Evolutionary conservation across 2,797 vertebrate species (phyloP), one percentile per base, ranked within the genome.

Genomic region (Danio jaintianensis): DNA sequence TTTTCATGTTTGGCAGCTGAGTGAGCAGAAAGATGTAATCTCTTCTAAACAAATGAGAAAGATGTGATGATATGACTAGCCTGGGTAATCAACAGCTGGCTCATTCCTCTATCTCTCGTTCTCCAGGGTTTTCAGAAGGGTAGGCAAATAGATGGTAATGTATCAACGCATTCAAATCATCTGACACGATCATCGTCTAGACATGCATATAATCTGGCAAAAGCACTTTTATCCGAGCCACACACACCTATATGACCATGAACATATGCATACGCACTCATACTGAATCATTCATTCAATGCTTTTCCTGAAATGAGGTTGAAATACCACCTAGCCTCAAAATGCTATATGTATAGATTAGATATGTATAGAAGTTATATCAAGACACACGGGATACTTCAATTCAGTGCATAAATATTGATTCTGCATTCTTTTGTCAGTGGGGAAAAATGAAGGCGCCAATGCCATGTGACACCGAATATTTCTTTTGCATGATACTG

Each of bases 391-490:
- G 81, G 87, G 86, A 91, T 90, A 80, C 79, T 69, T 89, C 73
- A 87, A 85, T 86, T 88, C 89, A 88, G 89, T 82, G 81, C 82
- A 81, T 86, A 90, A 91, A 90, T 91, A 93, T 89, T 88, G 83
- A 93, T 91, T 88, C 75, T 75, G 40, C 74, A 50, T 79, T 84
- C 89, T 87, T 78, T 78, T 69, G 45, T 18, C 88, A 78, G 77
- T 89, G 63, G 66, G 18, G n/a, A 69, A 80, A 90, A 89, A 89
- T 85, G 72, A 89, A 84, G 62, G 67, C 40, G 79, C 70, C 75
- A 75, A 76, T 78, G 63, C 40, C 38, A 77, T 80, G 40, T 80
- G 85, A 90, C 71, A 63, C n/a, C 13, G 72, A 85, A 75, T 87
- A 68, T 89, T 90, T 92, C 48, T 80, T 83, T 79, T 75, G 82